These are phyloP conservation scores for Metacarcinus magister DNA, from an alignment of 2,888 invertebrate genomes.

Conservation along the genomic window DNA sequence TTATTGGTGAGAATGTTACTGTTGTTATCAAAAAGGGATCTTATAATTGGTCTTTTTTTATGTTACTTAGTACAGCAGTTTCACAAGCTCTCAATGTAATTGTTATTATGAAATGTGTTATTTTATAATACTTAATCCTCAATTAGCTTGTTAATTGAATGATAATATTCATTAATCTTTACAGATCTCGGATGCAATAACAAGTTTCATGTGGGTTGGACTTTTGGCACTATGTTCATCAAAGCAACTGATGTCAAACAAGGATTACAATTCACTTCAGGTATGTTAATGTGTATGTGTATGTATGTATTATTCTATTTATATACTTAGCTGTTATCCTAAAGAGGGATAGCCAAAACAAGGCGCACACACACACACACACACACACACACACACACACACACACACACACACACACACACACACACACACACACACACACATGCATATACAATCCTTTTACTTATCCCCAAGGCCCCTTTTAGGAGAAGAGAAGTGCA, in stretches of 20 bases:
- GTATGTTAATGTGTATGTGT: conserved; percentile 42
- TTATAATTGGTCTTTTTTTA: too few species aligned
- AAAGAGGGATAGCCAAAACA: neutral
- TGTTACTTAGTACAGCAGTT: too few species aligned
- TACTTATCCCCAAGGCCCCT: too few species aligned
- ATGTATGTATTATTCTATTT: neutral
- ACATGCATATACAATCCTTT: too few species aligned
- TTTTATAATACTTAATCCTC: neutral
- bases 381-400: too few species aligned
- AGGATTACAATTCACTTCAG: conserved; percentile 76
- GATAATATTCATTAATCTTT: neutral
- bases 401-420: too few species aligned
- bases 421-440: too few species aligned
- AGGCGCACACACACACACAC: too few species aligned
- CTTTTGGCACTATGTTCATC: conserved; percentile 74
- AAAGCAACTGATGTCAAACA: conserved; percentile 66
- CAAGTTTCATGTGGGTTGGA: conserved; percentile 78
- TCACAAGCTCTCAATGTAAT: too few species aligned
- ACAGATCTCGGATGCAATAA: conserved; percentile 73
- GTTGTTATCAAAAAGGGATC: neutral
- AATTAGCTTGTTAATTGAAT: neutral
- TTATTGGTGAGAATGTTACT: conserved; percentile 64
- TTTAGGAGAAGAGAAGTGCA: too few species aligned
- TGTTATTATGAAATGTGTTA: too few species aligned
- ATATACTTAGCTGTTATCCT: neutral